These are phyloP conservation scores for Borostomias antarcticus DNA, from an alignment of 2,797 vertebrate genomes.

Conservation along the genomic window DNA sequence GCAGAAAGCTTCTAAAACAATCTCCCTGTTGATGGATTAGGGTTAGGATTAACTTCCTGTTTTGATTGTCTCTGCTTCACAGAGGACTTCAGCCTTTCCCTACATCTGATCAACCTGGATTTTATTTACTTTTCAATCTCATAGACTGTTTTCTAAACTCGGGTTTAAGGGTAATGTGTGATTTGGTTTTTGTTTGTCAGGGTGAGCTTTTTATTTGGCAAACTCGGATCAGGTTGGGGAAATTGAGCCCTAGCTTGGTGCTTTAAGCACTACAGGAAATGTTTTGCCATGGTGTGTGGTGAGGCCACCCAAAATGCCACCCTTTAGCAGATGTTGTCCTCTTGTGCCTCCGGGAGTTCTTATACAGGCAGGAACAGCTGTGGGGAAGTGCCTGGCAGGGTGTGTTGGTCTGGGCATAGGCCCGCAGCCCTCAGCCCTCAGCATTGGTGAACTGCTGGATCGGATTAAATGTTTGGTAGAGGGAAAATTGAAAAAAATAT, in stretches of 20 bases:
- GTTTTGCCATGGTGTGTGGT: background rate
- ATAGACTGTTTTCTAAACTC: background rate
- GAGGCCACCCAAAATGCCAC: background rate
- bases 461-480: no score
- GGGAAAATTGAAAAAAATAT: no score
- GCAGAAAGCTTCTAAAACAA: background rate
- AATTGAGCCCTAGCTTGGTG: background rate
- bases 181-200: background rate
- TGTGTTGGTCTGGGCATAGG: no score
- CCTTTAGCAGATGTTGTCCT: background rate
- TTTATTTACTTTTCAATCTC: background rate
- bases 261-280: slow-evolving; percentile 8
- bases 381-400: background rate
- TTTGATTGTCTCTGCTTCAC: background rate
- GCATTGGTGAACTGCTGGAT: no score
- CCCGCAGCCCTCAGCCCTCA: no score
- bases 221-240: background rate
- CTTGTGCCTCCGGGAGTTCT: background rate
- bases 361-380: slow-evolving; percentile 1
- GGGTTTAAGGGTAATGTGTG: no score
- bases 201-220: background rate
- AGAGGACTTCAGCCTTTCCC: background rate
- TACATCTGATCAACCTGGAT: background rate
- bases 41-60: no score
- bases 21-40: slow-evolving; percentile 11